phyloP scores from a whole-genome alignment of 2,113 vertebrate genomes.

The Aegypius monachus region DNA sequence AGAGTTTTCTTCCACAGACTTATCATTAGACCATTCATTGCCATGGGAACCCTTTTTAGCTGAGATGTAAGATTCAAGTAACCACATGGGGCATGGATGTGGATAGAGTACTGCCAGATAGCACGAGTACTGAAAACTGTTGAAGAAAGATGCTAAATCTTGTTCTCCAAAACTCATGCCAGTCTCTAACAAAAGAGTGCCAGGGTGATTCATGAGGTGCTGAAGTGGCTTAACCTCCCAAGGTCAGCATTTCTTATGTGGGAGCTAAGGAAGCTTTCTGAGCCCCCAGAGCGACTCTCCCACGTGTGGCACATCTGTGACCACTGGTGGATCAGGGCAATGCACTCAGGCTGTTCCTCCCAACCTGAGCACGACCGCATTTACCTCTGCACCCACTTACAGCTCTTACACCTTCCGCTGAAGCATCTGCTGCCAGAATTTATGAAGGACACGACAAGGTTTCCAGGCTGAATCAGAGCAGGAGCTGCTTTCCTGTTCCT shows the following conservation, averaged over 20 bases:
- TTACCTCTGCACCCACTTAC: not conserved
- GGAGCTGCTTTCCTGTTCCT: not conserved
- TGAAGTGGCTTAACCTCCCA: not conserved
- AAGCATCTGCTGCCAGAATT: not conserved
- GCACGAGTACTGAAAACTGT: not conserved
- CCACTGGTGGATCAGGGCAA: not conserved
- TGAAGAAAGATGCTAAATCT: not conserved
- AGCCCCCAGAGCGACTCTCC: not conserved
- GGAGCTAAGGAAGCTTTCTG: not conserved
- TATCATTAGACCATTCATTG: not conserved
- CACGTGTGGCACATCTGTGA: accelerated
- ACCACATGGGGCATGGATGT: not conserved
- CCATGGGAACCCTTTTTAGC: constrained; percentile 22
- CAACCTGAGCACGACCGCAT: not conserved
- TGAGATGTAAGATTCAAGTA: not conserved
- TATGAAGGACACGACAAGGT: not conserved
- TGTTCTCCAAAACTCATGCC: not conserved
- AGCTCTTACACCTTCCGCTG: not conserved
- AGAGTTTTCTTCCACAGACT: not conserved
- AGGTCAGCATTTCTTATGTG: not conserved
- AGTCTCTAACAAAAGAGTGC: not conserved
- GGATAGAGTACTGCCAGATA: not conserved
- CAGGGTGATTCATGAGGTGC: not conserved
- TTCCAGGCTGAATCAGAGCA: not conserved
- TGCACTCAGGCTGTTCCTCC: not conserved